These are phyloP conservation scores for Macrosoma leucophasiata DNA, from an alignment of 2,888 invertebrate species.

Conservation along the genomic window DNA sequence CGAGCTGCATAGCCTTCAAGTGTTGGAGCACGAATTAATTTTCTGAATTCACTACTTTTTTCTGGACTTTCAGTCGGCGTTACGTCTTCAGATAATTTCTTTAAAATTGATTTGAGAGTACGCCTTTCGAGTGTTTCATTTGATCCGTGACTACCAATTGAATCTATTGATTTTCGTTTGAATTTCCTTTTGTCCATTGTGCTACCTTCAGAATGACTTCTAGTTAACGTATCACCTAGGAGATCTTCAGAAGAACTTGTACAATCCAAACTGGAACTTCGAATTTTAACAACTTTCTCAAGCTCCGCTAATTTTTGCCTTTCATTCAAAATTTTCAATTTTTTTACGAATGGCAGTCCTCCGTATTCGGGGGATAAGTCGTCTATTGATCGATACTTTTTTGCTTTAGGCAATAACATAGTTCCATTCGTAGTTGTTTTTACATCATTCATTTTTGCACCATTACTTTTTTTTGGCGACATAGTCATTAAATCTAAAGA, in stretches of 20 bases:
- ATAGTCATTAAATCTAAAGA: constrained; percentile 60
- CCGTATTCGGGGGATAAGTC: constrained; percentile 92
- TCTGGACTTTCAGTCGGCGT: constrained; percentile 65
- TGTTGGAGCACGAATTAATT: constrained; percentile 87
- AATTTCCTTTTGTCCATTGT: constrained; percentile 79
- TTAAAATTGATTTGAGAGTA: constrained; percentile 89
- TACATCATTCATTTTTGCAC: constrained; percentile 38
- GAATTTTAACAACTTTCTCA: constrained; percentile 82
- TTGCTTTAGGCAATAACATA: constrained; percentile 62
- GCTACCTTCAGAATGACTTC: constrained; percentile 88
- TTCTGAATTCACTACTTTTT: constrained; percentile 77
- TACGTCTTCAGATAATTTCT: constrained; percentile 85
- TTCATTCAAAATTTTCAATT: constrained; percentile 91
- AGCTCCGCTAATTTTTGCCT: constrained; percentile 89
- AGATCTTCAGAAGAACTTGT: constrained; percentile 78
- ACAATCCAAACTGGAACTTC: constrained; percentile 88
- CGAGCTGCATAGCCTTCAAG: constrained; percentile 92
- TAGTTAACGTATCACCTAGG: constrained; percentile 77
- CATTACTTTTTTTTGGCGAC: constrained; percentile 50
- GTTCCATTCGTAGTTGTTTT: constrained; percentile 36
- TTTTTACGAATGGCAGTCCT: constrained; percentile 90
- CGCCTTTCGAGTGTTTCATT: constrained; percentile 89
- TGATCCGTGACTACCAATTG: constrained; percentile 63
- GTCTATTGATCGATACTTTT: constrained; percentile 88
- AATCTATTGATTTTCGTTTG: constrained; percentile 61